phyloP scores from a whole-genome alignment of 92 coral and sea anemone genomes.

The Porites cylindrica region DNA sequence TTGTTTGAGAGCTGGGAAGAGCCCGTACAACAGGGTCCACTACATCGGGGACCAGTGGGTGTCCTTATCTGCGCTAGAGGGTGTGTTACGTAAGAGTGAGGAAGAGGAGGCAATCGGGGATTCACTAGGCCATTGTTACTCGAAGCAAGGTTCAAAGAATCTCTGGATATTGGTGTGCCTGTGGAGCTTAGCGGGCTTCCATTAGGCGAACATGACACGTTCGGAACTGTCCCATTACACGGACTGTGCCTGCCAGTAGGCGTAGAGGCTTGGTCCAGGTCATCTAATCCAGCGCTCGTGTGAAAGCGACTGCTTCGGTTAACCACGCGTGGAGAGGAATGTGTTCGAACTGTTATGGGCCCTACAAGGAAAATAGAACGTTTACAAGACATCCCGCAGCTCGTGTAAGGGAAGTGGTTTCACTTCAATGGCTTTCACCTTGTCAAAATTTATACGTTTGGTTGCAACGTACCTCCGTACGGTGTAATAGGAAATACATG shows the following conservation, averaged over 20 bases:
- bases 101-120: conserved; percentile 97
- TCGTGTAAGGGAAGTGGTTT: too few species aligned
- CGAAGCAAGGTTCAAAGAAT: conserved; percentile 69
- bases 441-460: too few species aligned
- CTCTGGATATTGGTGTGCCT: conserved; percentile 71
- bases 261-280: conserved; percentile 73
- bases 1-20: conserved; percentile 73
- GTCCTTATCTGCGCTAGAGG: conserved; percentile 94
- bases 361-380: conserved; percentile 50
- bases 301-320: conserved; percentile 99
- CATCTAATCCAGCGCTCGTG: conserved; percentile 99
- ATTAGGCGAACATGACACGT: conserved; percentile 84
- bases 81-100: conserved; percentile 82
- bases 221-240: conserved; percentile 61
- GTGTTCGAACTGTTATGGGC: conserved; percentile 95
- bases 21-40: conserved; percentile 90
- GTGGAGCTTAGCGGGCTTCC: conserved; percentile 84
- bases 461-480: conserved; percentile 84
- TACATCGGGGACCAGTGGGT: conserved; percentile 85
- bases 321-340: conserved; percentile 92
- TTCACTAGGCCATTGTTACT: conserved; percentile 93
- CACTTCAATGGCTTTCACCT: neutral
- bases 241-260: conserved; percentile 80
- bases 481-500: conserved; percentile 97
- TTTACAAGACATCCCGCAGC: neutral